Percentiles rank a stretch among this genome's conserved stretches.
These are phyloP conservation scores for Drosophila azteca DNA, from an alignment of 1,140 invertebrate species.

Conservation along the genomic window DNA sequence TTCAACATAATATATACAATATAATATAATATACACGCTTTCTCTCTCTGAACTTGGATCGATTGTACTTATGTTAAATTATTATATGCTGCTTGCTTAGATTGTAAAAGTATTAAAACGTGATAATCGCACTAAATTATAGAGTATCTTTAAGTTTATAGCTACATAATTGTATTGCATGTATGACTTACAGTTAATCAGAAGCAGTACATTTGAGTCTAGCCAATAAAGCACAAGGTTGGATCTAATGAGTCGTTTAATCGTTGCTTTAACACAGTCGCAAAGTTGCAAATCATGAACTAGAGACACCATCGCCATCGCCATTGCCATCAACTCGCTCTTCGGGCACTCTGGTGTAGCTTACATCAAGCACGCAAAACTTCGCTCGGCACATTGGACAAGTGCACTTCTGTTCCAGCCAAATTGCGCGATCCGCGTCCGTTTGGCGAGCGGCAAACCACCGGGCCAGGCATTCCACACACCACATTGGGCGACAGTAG, in stretches of 20 bases:
- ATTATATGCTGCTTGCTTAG: constrained; percentile 64
- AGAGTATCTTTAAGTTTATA: constrained; percentile 59
- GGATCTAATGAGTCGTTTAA: constrained; percentile 30
- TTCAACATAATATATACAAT: constrained; percentile 4
- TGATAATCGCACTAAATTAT: constrained; percentile 72
- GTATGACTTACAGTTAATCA: constrained; percentile 56
- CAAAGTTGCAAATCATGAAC: constrained; percentile 45
- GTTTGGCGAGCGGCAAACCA: constrained; percentile 95
- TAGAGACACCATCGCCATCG: constrained; percentile 4
- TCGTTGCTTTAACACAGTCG: constrained; percentile 20
- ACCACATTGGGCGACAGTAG: constrained; percentile 94
- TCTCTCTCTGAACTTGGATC: constrained; percentile 39
- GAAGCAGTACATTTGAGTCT: constrained; percentile 49
- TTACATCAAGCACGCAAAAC: constrained; percentile 95
- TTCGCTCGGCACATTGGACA: constrained; percentile 94
- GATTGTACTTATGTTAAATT: constrained; percentile 52
- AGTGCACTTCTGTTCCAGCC: constrained; percentile 93
- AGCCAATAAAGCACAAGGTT: constrained; percentile 72
- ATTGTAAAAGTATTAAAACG: constrained; percentile 77
- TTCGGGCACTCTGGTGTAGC: constrained; percentile 62
- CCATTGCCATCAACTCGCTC: not conserved
- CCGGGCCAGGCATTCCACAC: constrained; percentile 92
- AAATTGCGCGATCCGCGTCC: constrained; percentile 88
- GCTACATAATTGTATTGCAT: constrained; percentile 36
- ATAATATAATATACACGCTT: not conserved